Evolutionary conservation across 2,113 vertebrate species (phyloP).

Genomic region (Sakesphorus luctuosus): DNA sequence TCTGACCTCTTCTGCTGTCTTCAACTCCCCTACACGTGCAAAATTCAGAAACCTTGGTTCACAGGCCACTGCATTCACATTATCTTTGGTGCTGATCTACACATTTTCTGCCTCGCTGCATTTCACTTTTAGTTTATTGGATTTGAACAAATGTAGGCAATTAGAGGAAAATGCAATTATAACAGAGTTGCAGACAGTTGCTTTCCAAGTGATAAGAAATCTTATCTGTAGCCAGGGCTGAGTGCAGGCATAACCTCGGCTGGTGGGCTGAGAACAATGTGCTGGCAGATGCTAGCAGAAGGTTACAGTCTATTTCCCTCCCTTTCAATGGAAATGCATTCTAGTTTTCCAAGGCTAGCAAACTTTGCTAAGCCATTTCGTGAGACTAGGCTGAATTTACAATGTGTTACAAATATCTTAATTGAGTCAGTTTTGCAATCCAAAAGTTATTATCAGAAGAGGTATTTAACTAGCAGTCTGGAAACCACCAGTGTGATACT

Average conservation of each 20-base stretch:
- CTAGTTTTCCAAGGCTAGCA: background rate
- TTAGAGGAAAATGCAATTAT: constrained; percentile 44
- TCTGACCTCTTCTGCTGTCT: background rate
- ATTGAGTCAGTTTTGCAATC: background rate
- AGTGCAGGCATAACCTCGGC: background rate
- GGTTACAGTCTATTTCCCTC: background rate
- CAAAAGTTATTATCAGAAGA: background rate
- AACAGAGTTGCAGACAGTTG: background rate
- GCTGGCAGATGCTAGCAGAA: background rate
- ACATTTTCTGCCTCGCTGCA: background rate
- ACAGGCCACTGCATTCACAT: background rate
- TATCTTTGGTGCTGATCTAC: constrained; percentile 36
- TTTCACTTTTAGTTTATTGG: constrained; percentile 31
- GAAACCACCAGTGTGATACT: background rate
- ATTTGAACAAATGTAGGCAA: constrained; percentile 55
- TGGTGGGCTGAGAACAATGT: background rate
- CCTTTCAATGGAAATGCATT: background rate
- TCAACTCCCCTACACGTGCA: background rate
- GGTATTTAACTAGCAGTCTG: background rate
- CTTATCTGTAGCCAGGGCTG: background rate
- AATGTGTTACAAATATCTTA: background rate
- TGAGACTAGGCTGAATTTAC: background rate
- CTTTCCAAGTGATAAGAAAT: background rate
- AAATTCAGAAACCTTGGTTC: background rate
- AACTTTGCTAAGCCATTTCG: background rate